Percentiles rank a stretch among this genome's conserved stretches.
Evolutionary conservation across 2,113 vertebrate genomes (phyloP).

Genomic region (Ascaphus truei): DNA sequence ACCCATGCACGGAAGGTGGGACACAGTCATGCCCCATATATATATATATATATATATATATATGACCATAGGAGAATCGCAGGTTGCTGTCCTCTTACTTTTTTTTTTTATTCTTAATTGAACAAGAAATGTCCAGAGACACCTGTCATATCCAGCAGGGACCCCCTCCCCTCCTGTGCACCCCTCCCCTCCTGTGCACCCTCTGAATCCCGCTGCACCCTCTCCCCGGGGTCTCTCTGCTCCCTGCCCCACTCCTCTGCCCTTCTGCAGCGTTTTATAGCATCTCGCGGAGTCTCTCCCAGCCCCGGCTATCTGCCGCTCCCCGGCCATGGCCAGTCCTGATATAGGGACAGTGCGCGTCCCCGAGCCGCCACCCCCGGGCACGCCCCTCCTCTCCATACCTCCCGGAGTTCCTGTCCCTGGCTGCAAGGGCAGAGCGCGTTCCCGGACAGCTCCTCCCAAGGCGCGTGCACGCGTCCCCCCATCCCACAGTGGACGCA

Average conservation of each 20-base stretch:
- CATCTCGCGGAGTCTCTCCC: constrained; percentile 4
- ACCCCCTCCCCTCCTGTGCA: background rate
- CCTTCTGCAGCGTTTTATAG: too few species aligned
- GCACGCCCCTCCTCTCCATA: background rate
- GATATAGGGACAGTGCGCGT: constrained; percentile 1
- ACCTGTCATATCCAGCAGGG: background rate
- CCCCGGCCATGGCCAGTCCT: background rate
- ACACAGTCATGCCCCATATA: background rate
- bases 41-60: too few species aligned
- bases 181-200: constrained; percentile 41
- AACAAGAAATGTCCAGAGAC: background rate
- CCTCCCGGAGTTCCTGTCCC: too few species aligned
- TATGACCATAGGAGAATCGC: too few species aligned
- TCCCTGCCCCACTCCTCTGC: too few species aligned
- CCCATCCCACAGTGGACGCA: too few species aligned
- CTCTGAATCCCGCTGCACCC: background rate
- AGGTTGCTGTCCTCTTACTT: too few species aligned
- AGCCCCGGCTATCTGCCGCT: background rate
- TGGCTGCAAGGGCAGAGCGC: background rate
- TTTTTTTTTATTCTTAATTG: too few species aligned
- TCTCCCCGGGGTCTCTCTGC: background rate
- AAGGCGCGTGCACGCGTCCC: too few species aligned
- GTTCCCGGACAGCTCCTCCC: too few species aligned
- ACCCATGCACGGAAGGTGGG: too few species aligned
- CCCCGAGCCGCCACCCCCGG: background rate